These are phyloP conservation scores for Onychostruthus taczanowskii DNA, from an alignment of 2,113 vertebrate species.

Conservation along the genomic window DNA sequence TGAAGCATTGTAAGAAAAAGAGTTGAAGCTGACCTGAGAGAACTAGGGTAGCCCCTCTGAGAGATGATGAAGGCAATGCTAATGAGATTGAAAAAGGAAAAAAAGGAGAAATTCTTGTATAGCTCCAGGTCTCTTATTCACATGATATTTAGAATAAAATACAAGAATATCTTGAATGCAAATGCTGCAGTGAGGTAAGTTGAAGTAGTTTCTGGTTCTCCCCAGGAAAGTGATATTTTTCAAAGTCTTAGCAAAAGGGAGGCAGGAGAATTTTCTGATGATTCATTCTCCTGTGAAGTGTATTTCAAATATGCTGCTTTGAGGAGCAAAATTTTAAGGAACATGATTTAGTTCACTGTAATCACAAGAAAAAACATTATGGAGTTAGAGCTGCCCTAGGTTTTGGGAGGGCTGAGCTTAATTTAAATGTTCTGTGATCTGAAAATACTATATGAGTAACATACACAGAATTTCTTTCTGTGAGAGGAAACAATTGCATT, in stretches of 20 bases:
- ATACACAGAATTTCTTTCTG: background rate
- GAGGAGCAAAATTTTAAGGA: background rate
- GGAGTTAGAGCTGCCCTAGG: background rate
- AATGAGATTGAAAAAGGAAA: background rate
- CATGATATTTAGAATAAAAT: background rate
- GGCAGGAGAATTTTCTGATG: background rate
- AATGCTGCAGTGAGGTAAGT: background rate
- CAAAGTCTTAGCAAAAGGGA: background rate
- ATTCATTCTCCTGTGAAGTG: background rate
- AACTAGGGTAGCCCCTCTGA: slow-evolving; percentile 3
- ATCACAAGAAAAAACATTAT: background rate
- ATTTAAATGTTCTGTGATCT: background rate
- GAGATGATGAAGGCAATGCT: background rate
- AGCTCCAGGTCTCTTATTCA: background rate
- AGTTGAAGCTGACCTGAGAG: background rate
- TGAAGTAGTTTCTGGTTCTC: background rate
- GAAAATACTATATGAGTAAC: background rate
- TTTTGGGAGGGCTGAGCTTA: background rate
- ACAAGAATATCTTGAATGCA: background rate
- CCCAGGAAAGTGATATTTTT: background rate
- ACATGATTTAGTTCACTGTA: background rate
- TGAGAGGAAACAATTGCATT: background rate
- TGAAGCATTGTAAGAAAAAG: background rate
- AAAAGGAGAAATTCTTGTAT: background rate
- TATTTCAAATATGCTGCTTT: background rate